Conservation (phyloP, 37 sponge, comb jelly and placozoan species). For the Beroe ovata region DNA sequence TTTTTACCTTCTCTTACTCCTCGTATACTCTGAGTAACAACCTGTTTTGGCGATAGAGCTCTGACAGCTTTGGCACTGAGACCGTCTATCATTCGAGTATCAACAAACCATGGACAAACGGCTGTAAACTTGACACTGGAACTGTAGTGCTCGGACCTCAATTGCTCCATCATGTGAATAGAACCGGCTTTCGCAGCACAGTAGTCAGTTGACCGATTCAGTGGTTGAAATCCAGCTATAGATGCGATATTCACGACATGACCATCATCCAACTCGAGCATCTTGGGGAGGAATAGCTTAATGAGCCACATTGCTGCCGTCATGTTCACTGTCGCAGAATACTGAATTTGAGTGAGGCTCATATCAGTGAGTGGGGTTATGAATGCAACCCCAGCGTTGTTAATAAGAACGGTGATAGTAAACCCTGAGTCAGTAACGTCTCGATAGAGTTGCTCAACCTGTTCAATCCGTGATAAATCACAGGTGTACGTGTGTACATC, state of each 20-base stretch:
- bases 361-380: neutral
- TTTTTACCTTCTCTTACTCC: neutral
- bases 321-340: neutral
- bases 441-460: neutral
- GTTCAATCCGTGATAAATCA: neutral
- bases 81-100: slow-evolving; percentile 21
- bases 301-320: slow-evolving; percentile 38
- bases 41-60: neutral
- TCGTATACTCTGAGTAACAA: neutral
- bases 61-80: no score
- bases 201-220: neutral
- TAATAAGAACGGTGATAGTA: slow-evolving; percentile 41
- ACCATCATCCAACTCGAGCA: slow-evolving; percentile 25
- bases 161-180: neutral
- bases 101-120: slow-evolving; percentile 35
- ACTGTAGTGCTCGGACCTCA: neutral
- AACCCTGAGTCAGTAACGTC: neutral
- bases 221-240: neutral
- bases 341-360: slow-evolving; percentile 39
- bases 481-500: slow-evolving; percentile 26
- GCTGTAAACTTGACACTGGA: slow-evolving; percentile 42
- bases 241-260: slow-evolving; percentile 35
- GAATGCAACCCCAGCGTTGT: slow-evolving; percentile 57
- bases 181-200: slow-evolving; percentile 58
- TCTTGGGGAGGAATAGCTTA: slow-evolving; percentile 24